Evolutionary conservation across 2,113 vertebrate genomes (phyloP).

Genomic region (Hyperopisus bebe): DNA sequence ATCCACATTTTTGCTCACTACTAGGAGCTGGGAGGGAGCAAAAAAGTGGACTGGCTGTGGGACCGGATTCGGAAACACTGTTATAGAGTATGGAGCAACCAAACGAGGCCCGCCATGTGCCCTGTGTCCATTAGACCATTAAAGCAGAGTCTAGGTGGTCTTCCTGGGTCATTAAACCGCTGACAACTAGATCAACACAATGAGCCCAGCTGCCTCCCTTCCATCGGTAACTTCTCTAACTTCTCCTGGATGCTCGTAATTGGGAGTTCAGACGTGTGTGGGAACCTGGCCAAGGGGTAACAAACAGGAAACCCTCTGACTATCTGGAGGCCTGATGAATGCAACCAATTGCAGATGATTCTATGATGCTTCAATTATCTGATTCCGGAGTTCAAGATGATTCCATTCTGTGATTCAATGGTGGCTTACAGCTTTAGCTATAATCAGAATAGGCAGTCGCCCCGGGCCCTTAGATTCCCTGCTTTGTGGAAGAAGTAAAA

Average conservation of each 20-base stretch:
- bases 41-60: neutral
- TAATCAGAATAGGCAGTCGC: neutral
- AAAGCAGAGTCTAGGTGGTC: slow-evolving; percentile 12
- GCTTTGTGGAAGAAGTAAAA: neutral
- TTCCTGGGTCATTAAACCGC: slow-evolving; percentile 21
- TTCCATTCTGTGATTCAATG: neutral
- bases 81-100: neutral
- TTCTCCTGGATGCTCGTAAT: neutral
- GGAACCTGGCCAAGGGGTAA: neutral
- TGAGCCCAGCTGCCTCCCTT: neutral
- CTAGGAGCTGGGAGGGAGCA: neutral
- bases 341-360: neutral
- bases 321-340: neutral
- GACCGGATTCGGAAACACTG: neutral
- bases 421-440: neutral
- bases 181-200: slow-evolving; percentile 26
- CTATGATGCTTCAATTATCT: neutral
- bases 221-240: neutral
- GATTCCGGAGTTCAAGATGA: neutral
- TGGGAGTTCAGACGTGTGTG: neutral
- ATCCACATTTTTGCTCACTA: neutral
- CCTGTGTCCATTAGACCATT: slow-evolving; percentile 17
- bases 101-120: neutral
- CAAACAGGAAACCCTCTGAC: neutral
- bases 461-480: neutral